A percentile compares a stretch with the other conserved stretches of the same genome.
Evolutionary conservation across 2,888 invertebrate genomes (phyloP).

Genomic region (Mechanitis messenoides): DNA sequence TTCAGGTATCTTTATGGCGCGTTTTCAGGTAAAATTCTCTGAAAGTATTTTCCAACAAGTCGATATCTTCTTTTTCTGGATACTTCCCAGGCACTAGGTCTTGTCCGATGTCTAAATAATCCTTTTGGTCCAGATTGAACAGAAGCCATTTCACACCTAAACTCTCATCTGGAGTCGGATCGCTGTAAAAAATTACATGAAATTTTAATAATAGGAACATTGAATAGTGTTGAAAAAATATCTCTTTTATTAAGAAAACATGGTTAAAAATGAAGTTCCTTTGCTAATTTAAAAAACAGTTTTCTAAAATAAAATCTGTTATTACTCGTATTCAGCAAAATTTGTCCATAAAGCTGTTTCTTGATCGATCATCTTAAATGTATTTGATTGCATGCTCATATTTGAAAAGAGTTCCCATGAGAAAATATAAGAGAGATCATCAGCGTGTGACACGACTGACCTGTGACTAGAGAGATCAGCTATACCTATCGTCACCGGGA

Average conservation of each 20-base stretch:
- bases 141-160: constrained; percentile 51
- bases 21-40: constrained; percentile 26
- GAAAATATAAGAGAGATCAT: constrained; percentile 55
- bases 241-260: no score
- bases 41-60: constrained; percentile 42
- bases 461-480: constrained; percentile 33
- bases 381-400: constrained; percentile 38
- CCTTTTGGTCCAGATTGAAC: constrained; percentile 34
- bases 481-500: constrained; percentile 31
- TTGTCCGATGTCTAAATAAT: constrained; percentile 42
- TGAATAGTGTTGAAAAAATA: no score
- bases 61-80: constrained; percentile 36
- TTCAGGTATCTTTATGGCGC: no score
- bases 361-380: constrained; percentile 44
- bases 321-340: constrained; percentile 57
- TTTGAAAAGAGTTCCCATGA: constrained; percentile 36
- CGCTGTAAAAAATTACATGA: constrained; percentile 36
- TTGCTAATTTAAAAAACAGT: no score
- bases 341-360: constrained; percentile 49
- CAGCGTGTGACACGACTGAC: constrained; percentile 46
- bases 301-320: constrained; percentile 8
- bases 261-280: no score
- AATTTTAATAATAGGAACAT: no score
- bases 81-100: constrained; percentile 26
- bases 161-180: constrained; percentile 47